Percentiles rank a stretch among this genome's conserved stretches.
Conservation (phyloP, 2,113 vertebrate species). For the Takifugu flavidus region DNA sequence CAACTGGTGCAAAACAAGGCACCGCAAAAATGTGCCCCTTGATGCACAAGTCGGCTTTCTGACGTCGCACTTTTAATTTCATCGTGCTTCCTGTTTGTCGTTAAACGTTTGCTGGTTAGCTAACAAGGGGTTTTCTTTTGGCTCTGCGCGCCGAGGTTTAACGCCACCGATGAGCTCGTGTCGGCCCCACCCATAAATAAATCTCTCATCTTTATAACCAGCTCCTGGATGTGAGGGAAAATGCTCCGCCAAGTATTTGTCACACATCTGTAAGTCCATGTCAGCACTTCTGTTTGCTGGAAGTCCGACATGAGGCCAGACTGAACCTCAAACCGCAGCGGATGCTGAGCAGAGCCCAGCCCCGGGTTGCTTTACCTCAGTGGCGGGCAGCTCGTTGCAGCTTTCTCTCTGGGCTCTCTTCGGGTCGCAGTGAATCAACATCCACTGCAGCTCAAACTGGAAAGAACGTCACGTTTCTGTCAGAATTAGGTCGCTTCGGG, state of each 20-base stretch:
- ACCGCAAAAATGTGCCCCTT: constrained; percentile 10
- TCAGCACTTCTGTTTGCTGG: constrained; percentile 23
- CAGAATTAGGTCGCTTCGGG: neutral
- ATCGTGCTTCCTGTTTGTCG: constrained; percentile 23
- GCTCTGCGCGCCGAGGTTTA: constrained; percentile 12
- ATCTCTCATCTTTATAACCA: neutral
- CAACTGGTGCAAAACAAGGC: too few species aligned
- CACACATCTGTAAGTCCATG: constrained; percentile 15
- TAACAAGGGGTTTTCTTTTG: constrained; percentile 4
- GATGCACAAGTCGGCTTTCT: constrained; percentile 3
- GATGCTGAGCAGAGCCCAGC: constrained; percentile 22
- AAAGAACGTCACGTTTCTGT: constrained; percentile 15
- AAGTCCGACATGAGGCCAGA: neutral
- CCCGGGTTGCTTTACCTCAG: constrained; percentile 71
- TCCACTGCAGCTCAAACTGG: constrained; percentile 83
- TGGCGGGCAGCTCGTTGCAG: constrained; percentile 76
- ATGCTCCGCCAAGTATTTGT: constrained; percentile 13
- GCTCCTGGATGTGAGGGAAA: constrained; percentile 12
- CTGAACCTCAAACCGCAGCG: constrained; percentile 46
- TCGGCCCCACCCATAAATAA: constrained; percentile 9
- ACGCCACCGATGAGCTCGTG: constrained; percentile 19
- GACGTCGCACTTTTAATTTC: constrained; percentile 13
- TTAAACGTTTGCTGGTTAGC: constrained; percentile 2
- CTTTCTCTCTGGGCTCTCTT: constrained; percentile 80
- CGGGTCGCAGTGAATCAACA: constrained; percentile 83